A percentile compares a stretch with the other conserved stretches of the same genome.
These are phyloP conservation scores for Leptinotarsa undecemlineata DNA, from an alignment of 1,140 invertebrate species.

Conservation along the genomic window DNA sequence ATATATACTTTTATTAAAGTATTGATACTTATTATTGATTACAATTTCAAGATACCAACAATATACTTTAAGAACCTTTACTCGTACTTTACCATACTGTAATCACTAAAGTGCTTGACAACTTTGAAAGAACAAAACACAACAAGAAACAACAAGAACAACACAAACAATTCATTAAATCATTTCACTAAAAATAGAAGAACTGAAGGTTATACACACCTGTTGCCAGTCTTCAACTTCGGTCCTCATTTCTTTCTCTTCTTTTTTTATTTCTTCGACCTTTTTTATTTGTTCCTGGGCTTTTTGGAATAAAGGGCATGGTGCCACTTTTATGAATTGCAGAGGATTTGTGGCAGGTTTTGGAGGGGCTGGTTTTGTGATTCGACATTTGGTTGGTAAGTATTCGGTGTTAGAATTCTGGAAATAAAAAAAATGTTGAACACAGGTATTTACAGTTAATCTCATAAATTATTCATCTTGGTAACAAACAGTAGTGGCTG, in stretches of 20 bases:
- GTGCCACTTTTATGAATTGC: conserved; percentile 86
- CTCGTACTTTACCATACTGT: too few relatives aligned
- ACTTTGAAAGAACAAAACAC: too few relatives aligned
- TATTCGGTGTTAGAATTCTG: conserved; percentile 53
- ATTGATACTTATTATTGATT: too few relatives aligned
- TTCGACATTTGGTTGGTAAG: conserved; percentile 53
- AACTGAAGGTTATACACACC: conserved; percentile 62
- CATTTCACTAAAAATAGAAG: background rate
- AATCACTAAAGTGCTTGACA: too few relatives aligned
- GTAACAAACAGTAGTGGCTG: too few relatives aligned
- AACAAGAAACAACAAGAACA: too few relatives aligned
- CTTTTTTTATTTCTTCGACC: conserved; percentile 81
- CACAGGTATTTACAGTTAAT: background rate
- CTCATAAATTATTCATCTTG: too few relatives aligned
- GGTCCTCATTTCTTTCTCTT: conserved; percentile 73
- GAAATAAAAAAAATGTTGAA: conserved; percentile 28
- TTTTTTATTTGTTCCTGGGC: conserved; percentile 85
- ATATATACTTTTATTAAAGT: too few relatives aligned
- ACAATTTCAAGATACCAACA: too few relatives aligned
- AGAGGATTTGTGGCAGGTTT: conserved; percentile 83
- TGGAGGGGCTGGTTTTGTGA: conserved; percentile 64
- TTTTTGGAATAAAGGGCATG: conserved; percentile 79
- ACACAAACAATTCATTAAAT: too few relatives aligned
- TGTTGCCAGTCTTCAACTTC: conserved; percentile 92
- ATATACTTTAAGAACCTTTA: too few relatives aligned